These are phyloP conservation scores for Timema podura DNA, from an alignment of 2,888 invertebrate genomes.

Conservation along the genomic window DNA sequence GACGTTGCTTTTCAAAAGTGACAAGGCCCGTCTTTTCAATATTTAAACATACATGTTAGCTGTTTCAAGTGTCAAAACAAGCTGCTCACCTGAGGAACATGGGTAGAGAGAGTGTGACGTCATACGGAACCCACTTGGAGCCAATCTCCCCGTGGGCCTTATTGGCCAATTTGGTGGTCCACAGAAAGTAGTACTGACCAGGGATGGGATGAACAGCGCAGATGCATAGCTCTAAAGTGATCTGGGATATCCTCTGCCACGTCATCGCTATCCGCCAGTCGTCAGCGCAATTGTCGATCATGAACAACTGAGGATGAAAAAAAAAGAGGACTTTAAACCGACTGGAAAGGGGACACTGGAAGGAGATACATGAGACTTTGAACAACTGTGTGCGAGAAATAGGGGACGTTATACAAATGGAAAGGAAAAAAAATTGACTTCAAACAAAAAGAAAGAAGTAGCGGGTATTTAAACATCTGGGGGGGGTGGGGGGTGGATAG, in stretches of 20 bases:
- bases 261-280: constrained; percentile 99
- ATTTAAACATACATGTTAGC: no score
- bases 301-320: constrained; percentile 74
- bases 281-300: constrained; percentile 99
- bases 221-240: constrained; percentile 85
- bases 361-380: no score
- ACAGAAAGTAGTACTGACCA: constrained; percentile 91
- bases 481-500: no score
- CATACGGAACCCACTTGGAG: constrained; percentile 78
- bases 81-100: constrained; percentile 99
- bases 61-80: no score
- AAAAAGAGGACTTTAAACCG: background rate
- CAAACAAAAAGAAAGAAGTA: background rate
- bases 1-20: no score
- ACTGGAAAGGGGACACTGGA: background rate
- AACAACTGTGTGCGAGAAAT: background rate
- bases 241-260: constrained; percentile 92
- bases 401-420: background rate
- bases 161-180: constrained; percentile 94
- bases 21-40: no score
- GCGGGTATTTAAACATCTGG: no score
- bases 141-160: constrained; percentile 60
- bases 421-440: background rate
- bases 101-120: constrained; percentile 95
- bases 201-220: constrained; percentile 99